These are phyloP conservation scores for Numenius arquata DNA, from an alignment of 2,113 vertebrate genomes.

Conservation along the genomic window DNA sequence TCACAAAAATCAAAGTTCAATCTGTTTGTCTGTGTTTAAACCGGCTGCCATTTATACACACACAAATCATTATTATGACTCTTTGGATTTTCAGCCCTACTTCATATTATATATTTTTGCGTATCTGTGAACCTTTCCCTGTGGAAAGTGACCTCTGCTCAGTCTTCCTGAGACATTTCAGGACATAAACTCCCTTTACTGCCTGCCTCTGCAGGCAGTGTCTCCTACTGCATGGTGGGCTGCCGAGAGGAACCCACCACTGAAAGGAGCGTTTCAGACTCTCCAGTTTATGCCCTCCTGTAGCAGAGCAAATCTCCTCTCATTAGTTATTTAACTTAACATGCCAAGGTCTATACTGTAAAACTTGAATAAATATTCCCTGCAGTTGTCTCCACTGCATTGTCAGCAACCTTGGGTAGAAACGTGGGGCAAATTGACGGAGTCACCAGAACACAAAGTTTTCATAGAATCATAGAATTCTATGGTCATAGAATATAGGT, in stretches of 20 bases:
- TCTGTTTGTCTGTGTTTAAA: slow-evolving; percentile 53
- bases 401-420: neutral
- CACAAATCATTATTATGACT: slow-evolving; percentile 52
- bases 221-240: accelerated
- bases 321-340: neutral
- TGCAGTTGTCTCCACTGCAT: neutral
- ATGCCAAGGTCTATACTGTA: neutral
- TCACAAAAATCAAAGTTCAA: slow-evolving; percentile 52
- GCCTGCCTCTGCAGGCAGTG: neutral
- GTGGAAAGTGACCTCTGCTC: neutral
- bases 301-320: neutral
- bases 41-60: slow-evolving; percentile 21
- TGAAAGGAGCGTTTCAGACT: neutral
- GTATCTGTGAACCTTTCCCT: neutral
- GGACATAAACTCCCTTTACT: neutral
- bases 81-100: neutral
- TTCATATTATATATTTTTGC: neutral
- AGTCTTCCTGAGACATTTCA: neutral
- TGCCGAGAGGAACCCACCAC: neutral
- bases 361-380: neutral
- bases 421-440: accelerated
- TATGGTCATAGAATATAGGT: neutral
- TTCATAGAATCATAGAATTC: neutral
- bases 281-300: neutral
- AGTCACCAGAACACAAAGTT: neutral